A percentile compares a stretch with the other conserved stretches of the same genome.
Conservation (phyloP, 2,797 vertebrate genomes). For the Pampus argenteus region DNA sequence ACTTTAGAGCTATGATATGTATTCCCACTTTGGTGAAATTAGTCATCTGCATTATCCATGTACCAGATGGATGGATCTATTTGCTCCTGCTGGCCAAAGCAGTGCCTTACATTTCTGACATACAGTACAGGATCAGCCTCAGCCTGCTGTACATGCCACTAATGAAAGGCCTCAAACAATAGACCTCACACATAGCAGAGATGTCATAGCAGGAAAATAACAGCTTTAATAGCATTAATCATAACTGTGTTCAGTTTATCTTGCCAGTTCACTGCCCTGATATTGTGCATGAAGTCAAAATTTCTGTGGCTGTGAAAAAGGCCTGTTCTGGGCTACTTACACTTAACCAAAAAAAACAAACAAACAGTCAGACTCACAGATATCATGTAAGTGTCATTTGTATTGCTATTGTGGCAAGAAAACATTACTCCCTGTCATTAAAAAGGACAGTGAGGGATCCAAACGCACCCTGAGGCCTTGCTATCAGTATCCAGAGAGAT, state of each 20-base stretch:
- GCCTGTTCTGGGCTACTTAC: neutral
- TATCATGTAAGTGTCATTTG: neutral
- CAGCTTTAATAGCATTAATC: neutral
- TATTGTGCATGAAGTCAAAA: neutral
- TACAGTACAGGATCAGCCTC: neutral
- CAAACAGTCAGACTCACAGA: neutral
- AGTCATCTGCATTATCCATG: neutral
- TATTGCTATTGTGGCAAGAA: neutral
- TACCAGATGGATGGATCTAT: neutral
- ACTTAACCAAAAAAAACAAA: neutral
- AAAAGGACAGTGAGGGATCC: neutral
- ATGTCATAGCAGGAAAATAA: neutral
- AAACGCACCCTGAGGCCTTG: slow-evolving; percentile 74
- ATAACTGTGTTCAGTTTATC: neutral
- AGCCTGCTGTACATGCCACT: neutral
- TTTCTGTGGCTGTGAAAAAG: neutral
- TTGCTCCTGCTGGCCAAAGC: neutral
- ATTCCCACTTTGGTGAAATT: neutral
- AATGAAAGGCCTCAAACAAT: too few relatives aligned
- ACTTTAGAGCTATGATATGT: neutral
- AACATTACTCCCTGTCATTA: neutral
- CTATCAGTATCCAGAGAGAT: slow-evolving; percentile 80
- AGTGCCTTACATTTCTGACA: neutral
- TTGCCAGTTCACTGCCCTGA: neutral
- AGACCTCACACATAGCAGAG: too few relatives aligned